Base-by-base conservation (phyloP, 2,797 vertebrate genomes). In the Amblyopsis hoosieri region DNA sequence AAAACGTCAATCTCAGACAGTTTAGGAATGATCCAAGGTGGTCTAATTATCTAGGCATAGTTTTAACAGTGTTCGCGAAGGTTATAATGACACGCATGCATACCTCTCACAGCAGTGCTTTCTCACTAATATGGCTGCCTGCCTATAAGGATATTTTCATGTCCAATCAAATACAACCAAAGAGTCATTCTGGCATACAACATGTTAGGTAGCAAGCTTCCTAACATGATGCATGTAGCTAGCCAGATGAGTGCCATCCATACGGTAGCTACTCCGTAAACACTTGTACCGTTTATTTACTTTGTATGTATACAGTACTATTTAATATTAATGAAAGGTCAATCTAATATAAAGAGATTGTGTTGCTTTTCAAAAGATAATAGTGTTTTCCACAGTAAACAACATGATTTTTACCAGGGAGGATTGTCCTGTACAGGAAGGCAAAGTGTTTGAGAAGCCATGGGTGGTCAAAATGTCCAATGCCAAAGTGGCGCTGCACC, bases 371-470 rank as follows among this genome's bases (percentile, higher is more conserved):
- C 6, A 45, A 51, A 45, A 42, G 55, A 4, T 42, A 61, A 69
- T 31, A 61, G 5, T 7, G 6, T 6, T 14, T 4, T 12, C 15
- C 2, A 49, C 1, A 19, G 62, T 8, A 53, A 51, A 31, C 45
- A 15, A 7, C 2, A 37, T 50, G 45, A 29, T 8, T 23, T 71
- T 79, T 91, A 97, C 98, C 98, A 66, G 98, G 98, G 23, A 99
- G 88, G 74, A 99, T 76, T 11, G 97, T 99, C 77, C 96, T 93
- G 81, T 99, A 99, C 85, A 99, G 91, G 89, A 99, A 99, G 33
- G 95, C 94, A 53, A 97, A 99, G 89, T 99, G 98, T 80, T 95
- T 91, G 29, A 95, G 95, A n/a, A 99, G 94, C 98, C 98, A 99
- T 2, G 97, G 96, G 75, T 99, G 97, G 66, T 86, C 82, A 14